Percentiles rank a stretch among this genome's conserved stretches.
Conservation (phyloP, 2,888 invertebrate genomes). For the Lymantria dispar region DNA sequence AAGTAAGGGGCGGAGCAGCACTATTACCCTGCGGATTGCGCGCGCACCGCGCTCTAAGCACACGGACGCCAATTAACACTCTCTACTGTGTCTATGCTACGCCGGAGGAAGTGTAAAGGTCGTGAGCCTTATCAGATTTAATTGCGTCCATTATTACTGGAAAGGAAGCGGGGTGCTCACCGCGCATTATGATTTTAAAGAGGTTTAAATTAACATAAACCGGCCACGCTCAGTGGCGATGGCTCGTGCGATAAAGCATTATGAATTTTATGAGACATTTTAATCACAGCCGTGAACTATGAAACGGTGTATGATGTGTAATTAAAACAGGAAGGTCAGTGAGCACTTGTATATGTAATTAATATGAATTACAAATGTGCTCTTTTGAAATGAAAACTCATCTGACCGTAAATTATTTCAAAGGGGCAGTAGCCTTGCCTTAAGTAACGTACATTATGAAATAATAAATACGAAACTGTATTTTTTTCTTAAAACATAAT, state of each 20-base stretch:
- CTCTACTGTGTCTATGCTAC: constrained; percentile 51
- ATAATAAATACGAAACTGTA: constrained; percentile 53
- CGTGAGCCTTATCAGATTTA: constrained; percentile 72
- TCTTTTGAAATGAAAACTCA: constrained; percentile 72
- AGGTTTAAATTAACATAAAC: constrained; percentile 69
- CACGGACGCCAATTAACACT: constrained; percentile 58
- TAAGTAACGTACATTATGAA: constrained; percentile 57
- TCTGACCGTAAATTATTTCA: constrained; percentile 77
- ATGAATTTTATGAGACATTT: constrained; percentile 73
- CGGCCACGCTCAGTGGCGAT: constrained; percentile 56
- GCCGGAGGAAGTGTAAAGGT: constrained; percentile 76
- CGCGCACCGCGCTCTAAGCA: constrained; percentile 37
- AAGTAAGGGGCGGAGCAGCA: constrained; percentile 48
- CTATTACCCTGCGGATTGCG: constrained; percentile 47
- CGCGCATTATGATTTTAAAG: constrained; percentile 75
- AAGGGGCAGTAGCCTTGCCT: constrained; percentile 71
- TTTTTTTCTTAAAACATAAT: constrained; percentile 33
- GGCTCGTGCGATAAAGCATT: constrained; percentile 54
- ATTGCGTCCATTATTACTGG: constrained; percentile 68
- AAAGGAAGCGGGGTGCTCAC: constrained; percentile 65
- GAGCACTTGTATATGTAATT: constrained; percentile 72
- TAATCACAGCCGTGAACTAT: constrained; percentile 81
- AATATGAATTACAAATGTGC: constrained; percentile 72
- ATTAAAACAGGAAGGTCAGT: constrained; percentile 80
- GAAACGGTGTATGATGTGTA: constrained; percentile 63